Conservation (phyloP, 37 sponge, comb jelly and placozoan genomes). For the Petrosia ficiformis region DNA sequence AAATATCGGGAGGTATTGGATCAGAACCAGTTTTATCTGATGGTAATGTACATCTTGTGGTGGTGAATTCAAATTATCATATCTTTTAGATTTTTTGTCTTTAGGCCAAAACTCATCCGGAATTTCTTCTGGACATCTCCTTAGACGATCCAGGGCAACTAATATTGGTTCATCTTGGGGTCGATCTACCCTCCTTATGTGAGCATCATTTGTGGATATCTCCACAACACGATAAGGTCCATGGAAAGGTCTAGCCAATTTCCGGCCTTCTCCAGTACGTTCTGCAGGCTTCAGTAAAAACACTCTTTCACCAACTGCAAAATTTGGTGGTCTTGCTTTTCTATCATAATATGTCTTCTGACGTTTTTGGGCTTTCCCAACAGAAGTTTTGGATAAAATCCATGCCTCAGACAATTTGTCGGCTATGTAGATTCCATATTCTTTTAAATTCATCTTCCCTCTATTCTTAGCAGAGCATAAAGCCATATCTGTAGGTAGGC, state of each 20-base stretch:
- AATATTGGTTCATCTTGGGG: background rate
- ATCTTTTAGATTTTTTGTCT: background rate
- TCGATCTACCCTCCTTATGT: background rate
- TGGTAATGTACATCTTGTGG: too few relatives aligned
- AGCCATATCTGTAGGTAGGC: constrained; percentile 36
- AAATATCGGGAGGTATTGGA: too few relatives aligned
- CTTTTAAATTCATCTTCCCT: background rate
- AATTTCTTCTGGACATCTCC: background rate
- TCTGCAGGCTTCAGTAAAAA: constrained; percentile 18
- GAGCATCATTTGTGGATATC: background rate
- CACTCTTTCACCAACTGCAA: constrained; percentile 11
- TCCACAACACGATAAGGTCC: constrained; percentile 21
- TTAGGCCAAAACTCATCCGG: background rate
- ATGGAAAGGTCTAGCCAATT: constrained; percentile 15
- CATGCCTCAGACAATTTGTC: background rate
- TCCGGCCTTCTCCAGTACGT: background rate
- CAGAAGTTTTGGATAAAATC: background rate
- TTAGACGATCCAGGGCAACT: constrained; percentile 7
- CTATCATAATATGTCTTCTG: constrained; percentile 2
- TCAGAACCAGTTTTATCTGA: too few relatives aligned
- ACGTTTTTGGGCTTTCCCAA: background rate
- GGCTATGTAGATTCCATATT: background rate
- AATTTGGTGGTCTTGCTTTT: background rate
- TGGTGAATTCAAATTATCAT: too few relatives aligned
- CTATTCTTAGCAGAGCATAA: too few relatives aligned